Evolutionary conservation across 2,888 invertebrate genomes (phyloP), one percentile per base, ranked within the genome.

Genomic region (Pasiphila rectangulata): DNA sequence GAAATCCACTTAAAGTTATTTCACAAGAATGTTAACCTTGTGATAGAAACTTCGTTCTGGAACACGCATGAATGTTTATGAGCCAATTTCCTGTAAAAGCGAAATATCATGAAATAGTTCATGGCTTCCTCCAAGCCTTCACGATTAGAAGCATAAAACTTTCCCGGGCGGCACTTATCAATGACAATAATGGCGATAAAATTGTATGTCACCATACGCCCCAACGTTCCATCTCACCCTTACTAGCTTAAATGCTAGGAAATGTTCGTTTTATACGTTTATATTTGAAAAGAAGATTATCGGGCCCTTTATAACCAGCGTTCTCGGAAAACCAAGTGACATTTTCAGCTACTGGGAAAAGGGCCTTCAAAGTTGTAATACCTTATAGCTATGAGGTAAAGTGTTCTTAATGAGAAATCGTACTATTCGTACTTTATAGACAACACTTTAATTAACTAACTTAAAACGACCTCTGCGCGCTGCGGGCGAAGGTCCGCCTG

Each of bases 281-380:
- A 41, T 45, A 41, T 40, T 5, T 3, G 27, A 17, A 37, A 37
- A 41, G 25, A 36, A 43, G 35, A 45, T 36, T 37, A 45, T 29
- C 2, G 6, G 9, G 16, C 16, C 40, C 34, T 46, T 40, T 46
- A 29, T 20, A 36, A 5, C 20, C 29, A 21, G 17, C 29, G 23
- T 21, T 37, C 36, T 38, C 36, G 17, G 9, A 10, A 36, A 29
- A 27, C 29, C 36, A 4, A 36, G 13, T 15, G 35, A n/a, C n/a
- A n/a, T n/a, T n/a, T 21, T 37, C 29, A 29, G 37, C 43, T 44
- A 44, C 23, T 37, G 36, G 57, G 56, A 59, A 67, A 66, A 59
- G 63, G n/a, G n/a, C n/a, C n/a, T n/a, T n/a, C n/a, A n/a, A n/a
- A n/a, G n/a, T n/a, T n/a, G n/a, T n/a, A n/a, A n/a, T n/a, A n/a